Evolutionary conservation across 2,113 vertebrate species (phyloP), one percentile per base, ranked within the genome.

Genomic region (Engraulis encrasicolus): DNA sequence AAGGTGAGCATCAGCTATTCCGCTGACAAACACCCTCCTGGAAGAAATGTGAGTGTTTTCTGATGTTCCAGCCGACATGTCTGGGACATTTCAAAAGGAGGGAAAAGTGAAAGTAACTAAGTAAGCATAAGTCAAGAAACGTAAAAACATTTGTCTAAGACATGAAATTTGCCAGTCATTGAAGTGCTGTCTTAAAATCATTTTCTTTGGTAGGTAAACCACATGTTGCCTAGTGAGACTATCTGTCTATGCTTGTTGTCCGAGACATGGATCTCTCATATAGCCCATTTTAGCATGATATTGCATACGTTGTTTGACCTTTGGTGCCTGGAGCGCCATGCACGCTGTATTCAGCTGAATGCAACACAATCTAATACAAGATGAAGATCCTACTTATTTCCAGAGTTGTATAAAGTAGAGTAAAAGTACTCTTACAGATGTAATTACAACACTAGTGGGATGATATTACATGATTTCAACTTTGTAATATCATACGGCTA

Each of bases 1-100:
- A 23, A 61, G 77, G 74, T 74, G 36, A 58, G 81, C n/a, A 79
- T 19, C 71, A 48, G 50, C 48, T 82, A 82, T 85, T 71, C 77
- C 12, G 49, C 23, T n/a, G 15, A 82, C 81, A 74, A 17, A 66
- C 52, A 1, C 36, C 36, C 54, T 66, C 58, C 58, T 23, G n/a
- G 17, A 54, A 54, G 19, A 54, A 54, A 36, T 74, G 66, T 74
- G 66, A 9, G 3, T 74, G 66, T 74, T 12, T 74, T 36, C n/a
- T 74, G 27, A 27, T 74, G 66, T 12, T 17, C 23, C 31, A 74
- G 9, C 66, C 31, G 31, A 74, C 66, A 5, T 74, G 66, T 74
- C 66, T 12, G 54, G 58, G 58, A 74, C 12, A 74, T 74, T 34
- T 14, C 14, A 74, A 74, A 74, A 74, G 4, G 58, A 14, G 11